Evolutionary conservation across 1,140 invertebrate genomes (phyloP).

Genomic region (Luehdorfia chinensis): DNA sequence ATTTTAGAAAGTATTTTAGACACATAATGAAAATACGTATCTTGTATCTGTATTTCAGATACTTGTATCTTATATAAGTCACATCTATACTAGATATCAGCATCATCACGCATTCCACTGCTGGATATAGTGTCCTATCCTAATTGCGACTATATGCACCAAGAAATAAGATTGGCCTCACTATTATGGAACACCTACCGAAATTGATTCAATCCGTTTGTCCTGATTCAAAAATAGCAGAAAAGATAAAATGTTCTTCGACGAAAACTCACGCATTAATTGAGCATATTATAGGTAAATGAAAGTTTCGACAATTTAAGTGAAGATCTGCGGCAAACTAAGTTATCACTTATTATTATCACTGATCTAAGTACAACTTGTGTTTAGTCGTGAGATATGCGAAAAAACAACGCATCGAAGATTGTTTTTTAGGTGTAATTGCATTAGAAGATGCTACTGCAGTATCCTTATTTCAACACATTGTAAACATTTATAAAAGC

Average conservation of each 20-base stretch:
- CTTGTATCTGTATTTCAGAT: too few relatives aligned
- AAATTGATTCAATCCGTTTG: constrained; percentile 4
- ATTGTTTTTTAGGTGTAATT: constrained; percentile 35
- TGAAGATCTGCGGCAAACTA: constrained; percentile 28
- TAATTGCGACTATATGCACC: too few relatives aligned
- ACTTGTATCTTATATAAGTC: too few relatives aligned
- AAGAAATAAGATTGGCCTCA: constrained; percentile 23
- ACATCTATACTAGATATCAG: too few relatives aligned
- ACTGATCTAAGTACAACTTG: constrained; percentile 54
- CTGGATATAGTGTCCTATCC: too few relatives aligned
- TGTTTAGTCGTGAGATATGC: constrained; percentile 35
- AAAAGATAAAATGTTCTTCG: constrained; percentile 13
- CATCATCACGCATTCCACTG: too few relatives aligned
- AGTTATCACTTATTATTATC: constrained; percentile 57
- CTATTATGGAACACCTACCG: constrained; percentile 16
- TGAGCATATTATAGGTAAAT: constrained; percentile 18
- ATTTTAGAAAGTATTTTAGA: too few relatives aligned
- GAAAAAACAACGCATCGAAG: constrained; percentile 1
- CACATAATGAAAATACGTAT: too few relatives aligned
- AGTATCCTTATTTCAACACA: constrained; percentile 25
- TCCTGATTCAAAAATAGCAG: constrained; percentile 4
- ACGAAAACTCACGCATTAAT: constrained; percentile 11
- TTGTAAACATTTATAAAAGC: constrained; percentile 37
- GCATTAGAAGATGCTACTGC: constrained; percentile 28
- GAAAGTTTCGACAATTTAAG: constrained; percentile 24